Percentiles rank a stretch among this genome's conserved stretches.
phyloP scores from a whole-genome alignment of 1,140 invertebrate genomes.

The Sweltsa coloradensis region DNA sequence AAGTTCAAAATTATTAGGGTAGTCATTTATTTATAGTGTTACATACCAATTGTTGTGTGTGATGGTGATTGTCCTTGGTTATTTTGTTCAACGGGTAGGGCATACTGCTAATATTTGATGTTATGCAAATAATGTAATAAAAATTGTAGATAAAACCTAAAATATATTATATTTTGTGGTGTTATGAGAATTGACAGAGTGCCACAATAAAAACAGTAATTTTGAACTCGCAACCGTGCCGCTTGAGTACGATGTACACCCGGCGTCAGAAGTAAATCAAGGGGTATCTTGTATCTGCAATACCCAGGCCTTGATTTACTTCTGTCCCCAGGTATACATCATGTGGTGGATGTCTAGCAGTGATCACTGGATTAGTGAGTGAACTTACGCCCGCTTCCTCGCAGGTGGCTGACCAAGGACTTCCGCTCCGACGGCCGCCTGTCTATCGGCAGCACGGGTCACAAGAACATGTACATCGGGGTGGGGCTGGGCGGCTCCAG shows the following conservation, averaged over 20 bases:
- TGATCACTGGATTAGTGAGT: slow-evolving; percentile 20
- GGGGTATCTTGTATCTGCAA: background rate
- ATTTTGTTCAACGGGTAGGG: no score
- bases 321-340: background rate
- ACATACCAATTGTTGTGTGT: no score
- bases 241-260: background rate
- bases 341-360: background rate
- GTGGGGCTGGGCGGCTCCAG: slow-evolving; percentile 79
- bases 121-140: no score
- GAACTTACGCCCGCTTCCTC: slow-evolving; percentile 22
- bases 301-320: background rate
- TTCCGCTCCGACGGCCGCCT: slow-evolving; percentile 81
- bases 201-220: no score
- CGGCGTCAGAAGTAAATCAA: background rate
- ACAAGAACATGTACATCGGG: slow-evolving; percentile 85
- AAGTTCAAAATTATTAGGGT: no score
- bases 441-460: slow-evolving; percentile 86
- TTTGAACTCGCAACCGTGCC: background rate
- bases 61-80: no score
- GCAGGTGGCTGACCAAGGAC: slow-evolving; percentile 79
- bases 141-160: no score
- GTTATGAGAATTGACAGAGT: no score
- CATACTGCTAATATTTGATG: no score
- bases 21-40: no score
- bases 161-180: no score